Conservation (phyloP, 1,140 invertebrate genomes). For the Brachionus asplanchnoidis region DNA sequence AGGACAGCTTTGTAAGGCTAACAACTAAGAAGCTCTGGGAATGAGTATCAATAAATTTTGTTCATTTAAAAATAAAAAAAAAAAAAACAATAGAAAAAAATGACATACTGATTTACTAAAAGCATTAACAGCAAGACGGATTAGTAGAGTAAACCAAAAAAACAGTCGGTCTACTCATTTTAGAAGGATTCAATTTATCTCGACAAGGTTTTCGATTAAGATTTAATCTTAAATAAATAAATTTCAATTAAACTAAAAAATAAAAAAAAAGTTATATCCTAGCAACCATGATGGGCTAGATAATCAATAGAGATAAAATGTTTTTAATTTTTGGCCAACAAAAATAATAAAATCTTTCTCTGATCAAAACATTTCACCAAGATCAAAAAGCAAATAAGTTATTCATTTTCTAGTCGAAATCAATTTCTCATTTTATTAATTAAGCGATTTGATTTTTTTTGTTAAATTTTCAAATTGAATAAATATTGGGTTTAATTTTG, state of each 20-base stretch:
- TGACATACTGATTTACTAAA: slow-evolving; percentile 9
- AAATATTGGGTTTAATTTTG: slow-evolving; percentile 15
- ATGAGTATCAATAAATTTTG: background rate
- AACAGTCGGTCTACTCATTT: background rate
- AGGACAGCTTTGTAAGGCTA: background rate
- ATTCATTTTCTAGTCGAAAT: background rate
- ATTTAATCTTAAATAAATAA: slow-evolving; percentile 34
- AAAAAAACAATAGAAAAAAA: background rate
- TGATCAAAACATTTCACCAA: background rate
- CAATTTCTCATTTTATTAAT: background rate
- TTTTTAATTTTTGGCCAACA: background rate
- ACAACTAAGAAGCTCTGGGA: background rate
- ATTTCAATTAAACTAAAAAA: background rate
- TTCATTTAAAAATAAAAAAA: background rate
- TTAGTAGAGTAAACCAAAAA: background rate
- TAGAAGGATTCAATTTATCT: background rate
- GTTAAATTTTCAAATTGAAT: background rate
- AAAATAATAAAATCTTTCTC: background rate
- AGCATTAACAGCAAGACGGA: slow-evolving; percentile 20
- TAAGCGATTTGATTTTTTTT: slow-evolving; percentile 2
- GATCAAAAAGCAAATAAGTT: background rate
- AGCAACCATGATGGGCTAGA: background rate
- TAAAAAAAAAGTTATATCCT: background rate
- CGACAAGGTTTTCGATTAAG: background rate
- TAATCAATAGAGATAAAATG: slow-evolving; percentile 13